Conservation (phyloP, 2,888 invertebrate genomes). For the Orthosia gothica region DNA sequence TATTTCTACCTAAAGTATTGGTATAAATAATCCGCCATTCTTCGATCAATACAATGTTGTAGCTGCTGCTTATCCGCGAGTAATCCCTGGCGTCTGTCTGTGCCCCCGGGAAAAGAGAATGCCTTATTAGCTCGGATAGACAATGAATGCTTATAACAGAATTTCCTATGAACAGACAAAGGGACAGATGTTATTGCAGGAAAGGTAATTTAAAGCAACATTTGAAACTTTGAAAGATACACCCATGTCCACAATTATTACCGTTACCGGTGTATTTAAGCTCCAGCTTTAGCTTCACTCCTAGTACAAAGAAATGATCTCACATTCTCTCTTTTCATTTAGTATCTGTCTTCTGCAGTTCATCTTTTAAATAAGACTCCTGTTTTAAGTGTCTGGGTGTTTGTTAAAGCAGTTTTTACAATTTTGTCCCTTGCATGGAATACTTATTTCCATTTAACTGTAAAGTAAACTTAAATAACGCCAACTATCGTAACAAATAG, state of each 20-base stretch:
- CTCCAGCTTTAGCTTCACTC: background rate
- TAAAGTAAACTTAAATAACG: slow-evolving; percentile 12
- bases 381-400: too few relatives aligned
- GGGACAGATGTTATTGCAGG: background rate
- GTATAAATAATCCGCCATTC: too few relatives aligned
- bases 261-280: too few relatives aligned
- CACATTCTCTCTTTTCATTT: too few relatives aligned
- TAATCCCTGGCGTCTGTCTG: slow-evolving; percentile 25
- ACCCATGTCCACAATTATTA: background rate
- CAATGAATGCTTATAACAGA: slow-evolving; percentile 1
- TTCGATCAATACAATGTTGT: slow-evolving; percentile 48
- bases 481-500: slow-evolving; percentile 17
- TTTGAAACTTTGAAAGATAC: background rate
- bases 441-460: slow-evolving; percentile 13
- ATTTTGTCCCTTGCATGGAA: background rate
- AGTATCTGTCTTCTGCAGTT: background rate
- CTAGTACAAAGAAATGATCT: background rate
- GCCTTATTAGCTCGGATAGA: slow-evolving; percentile 26
- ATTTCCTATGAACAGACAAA: slow-evolving; percentile 2
- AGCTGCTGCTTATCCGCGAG: too few relatives aligned
- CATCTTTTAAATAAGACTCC: background rate
- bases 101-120: slow-evolving; percentile 17
- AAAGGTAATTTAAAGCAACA: too few relatives aligned
- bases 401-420: too few relatives aligned
- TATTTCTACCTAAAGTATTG: background rate